Evolutionary conservation across 2,888 invertebrate species (phyloP), one percentile per base, ranked within the genome.

Genomic region (Cactoblastis cactorum): DNA sequence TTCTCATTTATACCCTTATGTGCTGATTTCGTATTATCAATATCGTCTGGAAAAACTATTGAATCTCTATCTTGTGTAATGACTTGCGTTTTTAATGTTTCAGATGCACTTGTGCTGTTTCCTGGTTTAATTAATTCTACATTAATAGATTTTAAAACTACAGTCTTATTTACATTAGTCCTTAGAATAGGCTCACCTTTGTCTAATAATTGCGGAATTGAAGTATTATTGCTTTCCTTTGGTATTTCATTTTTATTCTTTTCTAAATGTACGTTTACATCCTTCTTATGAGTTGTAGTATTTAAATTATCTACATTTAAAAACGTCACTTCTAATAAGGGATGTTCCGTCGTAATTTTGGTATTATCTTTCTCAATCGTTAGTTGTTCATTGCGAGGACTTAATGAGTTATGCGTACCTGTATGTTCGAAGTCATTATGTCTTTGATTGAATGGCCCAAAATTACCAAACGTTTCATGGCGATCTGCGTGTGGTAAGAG

Each of bases 31-130:
- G 28, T 5, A 19, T 17, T 38, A 35, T 38, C 18, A 47, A n/a
- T 18, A 24, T 34, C 0, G 53, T 47, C 55, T 46, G 55, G 17
- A 51, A 53, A 49, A 33, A 50, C 14, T 22, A 12, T 45, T 34
- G 17, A 28, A 15, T 43, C 43, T n/a, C 17, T 17, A 4, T 9
- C 3, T 17, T 43, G 15, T 4, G 11, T 28, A 9, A 17, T 28
- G 9, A 1, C 11, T 0, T 28, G 1, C 11, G 28, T 17, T 15
- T 15, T 43, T 1, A 24, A 2, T 1, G 12, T 41, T 8, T 24
- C 24, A 15, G 9, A 5, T 11, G 28, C 17, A 15, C 0, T 43
- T 17, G 1, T 28, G 5, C 0, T 17, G 5, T 32, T 15, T 2
- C 15, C 15, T 6, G 12, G 11, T 32, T 17, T 43, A 0, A 11